Base-by-base conservation (phyloP, 2,888 invertebrate genomes). In the Branchipolynoe longqiensis region DNA sequence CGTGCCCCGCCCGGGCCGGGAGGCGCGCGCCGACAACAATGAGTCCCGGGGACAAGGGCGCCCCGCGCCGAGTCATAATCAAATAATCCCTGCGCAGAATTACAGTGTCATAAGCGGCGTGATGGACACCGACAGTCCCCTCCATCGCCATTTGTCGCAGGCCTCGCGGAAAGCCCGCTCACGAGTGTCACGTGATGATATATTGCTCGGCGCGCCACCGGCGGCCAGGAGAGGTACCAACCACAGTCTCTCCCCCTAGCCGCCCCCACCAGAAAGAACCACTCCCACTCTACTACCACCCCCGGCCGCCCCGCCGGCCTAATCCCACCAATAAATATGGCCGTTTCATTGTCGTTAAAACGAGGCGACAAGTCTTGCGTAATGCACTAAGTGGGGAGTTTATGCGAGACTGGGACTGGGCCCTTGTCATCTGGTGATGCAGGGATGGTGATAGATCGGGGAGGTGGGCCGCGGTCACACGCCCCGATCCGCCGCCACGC, bases 341-440 rank as follows among this genome's bases (percentile, higher is more conserved):
- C 78, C 48, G 78, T 54, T 54, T 78, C 48, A 78, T 78, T 78
- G 78, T 78, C 78, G 54, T 78, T 54, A 78, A 78, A 78, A 78
- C n/a, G n/a, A n/a, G n/a, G n/a, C n/a, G 41, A 28, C 78, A 28
- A 78, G 78, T 78, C 78, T 78, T 78, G 78, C 78, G 78, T 78
- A 78, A 78, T 78, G 78, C 78, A 78, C 78, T 78, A 78, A 78
- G 78, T 78, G 78, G n/a, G 14, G 25, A 78, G 78, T 48, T 78
- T 78, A 54, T 54, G 78, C 78, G 18, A 8, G 54, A 33, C 78
- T 41, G 25, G 48, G 22, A n/a, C 48, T 12, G 41, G 28, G 28
- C 25, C 31, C 31, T 78, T 78, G 78, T 78, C 78, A 54, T 40
- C 78, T 8, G n/a, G 28, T 18, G 78, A 78, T 78, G 38, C 54